Evolutionary conservation across 2,888 invertebrate genomes (phyloP), one percentile per base, ranked within the genome.

Genomic region (Mythimna ferrago): DNA sequence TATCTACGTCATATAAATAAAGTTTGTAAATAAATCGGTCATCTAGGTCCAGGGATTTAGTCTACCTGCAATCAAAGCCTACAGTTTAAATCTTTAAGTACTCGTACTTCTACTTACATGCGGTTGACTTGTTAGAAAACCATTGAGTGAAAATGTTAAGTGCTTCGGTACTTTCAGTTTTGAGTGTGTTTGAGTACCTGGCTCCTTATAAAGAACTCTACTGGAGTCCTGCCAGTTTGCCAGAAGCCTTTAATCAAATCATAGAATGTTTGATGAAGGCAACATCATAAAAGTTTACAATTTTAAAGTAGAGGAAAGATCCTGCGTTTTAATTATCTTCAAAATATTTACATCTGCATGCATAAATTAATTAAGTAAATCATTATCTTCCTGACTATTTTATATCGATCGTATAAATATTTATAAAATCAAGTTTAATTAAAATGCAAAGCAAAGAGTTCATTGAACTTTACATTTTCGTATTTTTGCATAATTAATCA

Each of bases 381-480:
- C 26, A 16, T 69, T 60, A 66, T 72, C 44, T 66, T 6, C 2
- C 7, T 26, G 38, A 38, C 66, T 21, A 56, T 74, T 69, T 74
- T 62, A 53, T 16, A 64, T 62, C 19, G 44, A 69, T 44, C 32
- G 48, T n/a, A 72, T 80, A 75, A 72, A 82, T 79, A 78, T 82
- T 66, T 44, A 84, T 48, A 56, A 67, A 38, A 78, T 54, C 78
- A 64, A 68, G 71, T 77, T 81, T 74, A 32, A 54, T 56, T 66
- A 61, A 41, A 69, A 73, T 63, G 69, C 51, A 73, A 74, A 65
- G 62, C 73, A 78, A 76, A 63, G n/a, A 80, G 85, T 71, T 76
- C 84, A 80, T 71, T 73, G 88, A 86, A 84, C 87, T 76, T 68
- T 6, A 62, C 56, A 68, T 66, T 74, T 81, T 78, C 35, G 64